phyloP scores from a whole-genome alignment of 2,888 invertebrate genomes.

The Apamea epomidion region DNA sequence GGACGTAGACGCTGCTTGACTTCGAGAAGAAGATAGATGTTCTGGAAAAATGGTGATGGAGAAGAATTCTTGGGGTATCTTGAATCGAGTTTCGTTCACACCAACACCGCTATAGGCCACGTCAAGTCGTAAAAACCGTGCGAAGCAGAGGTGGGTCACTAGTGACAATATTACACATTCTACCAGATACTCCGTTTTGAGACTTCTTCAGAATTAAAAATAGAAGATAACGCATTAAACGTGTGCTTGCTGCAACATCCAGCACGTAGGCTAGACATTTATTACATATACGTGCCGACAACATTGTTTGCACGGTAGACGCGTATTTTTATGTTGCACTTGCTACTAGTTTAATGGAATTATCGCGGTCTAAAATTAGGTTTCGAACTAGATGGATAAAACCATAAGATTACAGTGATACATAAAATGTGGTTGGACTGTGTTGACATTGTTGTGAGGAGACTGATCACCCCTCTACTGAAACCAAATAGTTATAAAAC shows the following conservation, averaged over 20 bases:
- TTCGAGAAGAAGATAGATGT: neutral
- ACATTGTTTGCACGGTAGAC: neutral
- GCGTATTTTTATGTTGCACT: constrained; percentile 5
- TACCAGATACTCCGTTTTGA: neutral
- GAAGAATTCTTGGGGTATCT: too few species aligned
- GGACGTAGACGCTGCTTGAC: neutral
- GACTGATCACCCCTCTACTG: neutral
- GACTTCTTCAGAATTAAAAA: neutral
- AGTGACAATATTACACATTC: neutral
- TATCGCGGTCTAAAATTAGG: neutral
- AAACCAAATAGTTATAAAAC: neutral
- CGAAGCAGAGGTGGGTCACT: too few species aligned
- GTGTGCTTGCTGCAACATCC: neutral
- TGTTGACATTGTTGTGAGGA: too few species aligned
- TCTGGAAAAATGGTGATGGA: neutral
- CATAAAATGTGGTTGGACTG: neutral
- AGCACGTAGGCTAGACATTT: constrained; percentile 25
- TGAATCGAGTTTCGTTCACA: neutral
- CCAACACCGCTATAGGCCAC: too few species aligned
- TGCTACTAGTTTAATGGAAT: neutral
- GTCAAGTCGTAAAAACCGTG: neutral
- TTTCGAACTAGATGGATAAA: neutral
- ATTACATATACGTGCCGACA: constrained; percentile 17
- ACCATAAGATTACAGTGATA: neutral
- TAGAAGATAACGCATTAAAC: neutral